Evolutionary conservation across 2,113 vertebrate species (phyloP).

Genomic region (Cyphomyrus discorhynchus): DNA sequence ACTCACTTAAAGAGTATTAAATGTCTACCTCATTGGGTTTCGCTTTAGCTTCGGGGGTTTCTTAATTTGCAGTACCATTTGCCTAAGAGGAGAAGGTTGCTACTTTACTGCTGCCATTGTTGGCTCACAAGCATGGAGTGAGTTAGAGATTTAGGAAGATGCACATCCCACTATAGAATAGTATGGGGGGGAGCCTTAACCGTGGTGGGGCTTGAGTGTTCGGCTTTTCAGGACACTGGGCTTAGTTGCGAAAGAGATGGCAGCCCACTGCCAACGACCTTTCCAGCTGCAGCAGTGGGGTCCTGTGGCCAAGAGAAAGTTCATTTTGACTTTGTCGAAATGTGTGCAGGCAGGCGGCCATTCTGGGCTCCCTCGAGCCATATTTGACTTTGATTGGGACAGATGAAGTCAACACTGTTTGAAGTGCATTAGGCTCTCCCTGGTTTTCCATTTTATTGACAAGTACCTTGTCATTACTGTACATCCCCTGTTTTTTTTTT

Average conservation of each 20-base stretch:
- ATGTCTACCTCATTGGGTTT: slow-evolving; percentile 2
- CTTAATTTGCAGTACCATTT: slow-evolving; percentile 1
- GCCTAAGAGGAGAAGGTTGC: neutral
- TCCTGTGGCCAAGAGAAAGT: slow-evolving; percentile 15
- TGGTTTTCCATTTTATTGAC: neutral
- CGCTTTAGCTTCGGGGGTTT: neutral
- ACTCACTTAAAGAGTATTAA: slow-evolving; percentile 30
- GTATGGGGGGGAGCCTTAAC: neutral
- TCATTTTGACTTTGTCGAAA: slow-evolving; percentile 1
- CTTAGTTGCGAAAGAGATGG: neutral
- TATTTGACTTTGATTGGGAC: neutral
- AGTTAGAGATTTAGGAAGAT: slow-evolving; percentile 13
- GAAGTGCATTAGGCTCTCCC: neutral
- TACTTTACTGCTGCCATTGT: neutral
- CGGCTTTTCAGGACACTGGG: neutral
- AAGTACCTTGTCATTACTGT: neutral
- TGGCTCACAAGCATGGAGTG: slow-evolving; percentile 11
- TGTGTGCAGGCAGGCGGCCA: neutral
- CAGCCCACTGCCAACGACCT: slow-evolving; percentile 11
- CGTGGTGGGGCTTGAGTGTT: neutral
- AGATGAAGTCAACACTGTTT: neutral
- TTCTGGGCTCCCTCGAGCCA: neutral
- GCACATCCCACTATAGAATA: neutral
- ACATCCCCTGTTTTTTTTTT: neutral
- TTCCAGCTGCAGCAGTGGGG: neutral